Evolutionary conservation across 2,113 vertebrate genomes (phyloP), one percentile per base, ranked within the genome.

Genomic region (Neotragus moschatus): DNA sequence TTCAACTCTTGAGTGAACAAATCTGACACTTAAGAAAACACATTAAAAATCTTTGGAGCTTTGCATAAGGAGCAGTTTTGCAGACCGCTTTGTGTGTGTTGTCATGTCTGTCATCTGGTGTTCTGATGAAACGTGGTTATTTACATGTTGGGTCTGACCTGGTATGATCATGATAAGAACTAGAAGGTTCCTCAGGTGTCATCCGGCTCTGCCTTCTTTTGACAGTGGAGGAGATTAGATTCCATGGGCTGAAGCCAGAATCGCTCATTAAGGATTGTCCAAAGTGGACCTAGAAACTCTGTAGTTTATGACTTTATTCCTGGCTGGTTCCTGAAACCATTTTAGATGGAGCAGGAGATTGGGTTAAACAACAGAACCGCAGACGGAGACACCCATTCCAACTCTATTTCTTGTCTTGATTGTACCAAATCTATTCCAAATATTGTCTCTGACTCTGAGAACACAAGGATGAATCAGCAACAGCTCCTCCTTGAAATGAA

Each of bases 11-110:
- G 25, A 92, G 47, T 60, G 81, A 95, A 95, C 26, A 70, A 45
- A 96, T 60, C n/a, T 95, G 92, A 96, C 81, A 94, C 70, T 82
- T 92, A 53, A 5, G 7, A 88, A 96, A 96, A 79, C 80, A 90
- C 58, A 94, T 90, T 81, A 51, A 91, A 94, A 92, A 89, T 58
- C 33, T 84, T 66, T 79, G 14, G 33, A 87, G 43, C 36, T 91
- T 8, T 3, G 9, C 28, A 45, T 16, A 75, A 79, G 30, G 25
- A 88, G 16, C n/a, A 45, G n/a, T 87, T 75, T 80, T 92, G 16
- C 4, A 19, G 33, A 75, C 17, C 15, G 30, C 56, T 75, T 63
- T 93, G 91, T 92, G 47, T 0, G 16, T 53, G 26, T 47, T 81
- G 7, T 43, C 17, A 0, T 14, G 2, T 33, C 53, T 81, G 23